These are phyloP conservation scores for Arion vulgaris DNA, from an alignment of 1,140 invertebrate genomes.

Conservation along the genomic window DNA sequence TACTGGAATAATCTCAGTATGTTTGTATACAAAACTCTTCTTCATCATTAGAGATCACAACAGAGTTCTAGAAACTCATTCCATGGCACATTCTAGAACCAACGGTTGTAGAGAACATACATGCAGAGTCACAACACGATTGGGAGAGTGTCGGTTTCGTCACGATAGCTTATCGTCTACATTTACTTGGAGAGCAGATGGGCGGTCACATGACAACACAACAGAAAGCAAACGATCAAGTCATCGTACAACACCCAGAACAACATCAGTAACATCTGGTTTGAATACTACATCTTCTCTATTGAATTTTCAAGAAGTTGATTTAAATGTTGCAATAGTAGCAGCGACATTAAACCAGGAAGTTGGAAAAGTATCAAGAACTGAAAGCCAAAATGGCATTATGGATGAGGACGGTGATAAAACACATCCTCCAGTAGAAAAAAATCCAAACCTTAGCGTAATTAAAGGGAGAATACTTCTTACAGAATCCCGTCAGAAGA, in stretches of 20 bases:
- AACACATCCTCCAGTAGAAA: not conserved
- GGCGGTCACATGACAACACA: too few relatives aligned
- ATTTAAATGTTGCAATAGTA: not conserved
- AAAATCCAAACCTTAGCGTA: not conserved
- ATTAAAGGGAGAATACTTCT: not conserved
- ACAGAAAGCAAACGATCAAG: not conserved
- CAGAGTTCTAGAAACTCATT: not conserved
- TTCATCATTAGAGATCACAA: constrained; percentile 26
- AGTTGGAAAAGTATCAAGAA: not conserved
- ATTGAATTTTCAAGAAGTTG: not conserved
- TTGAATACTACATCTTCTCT: not conserved
- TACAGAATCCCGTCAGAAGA: not conserved
- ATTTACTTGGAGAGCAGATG: not conserved
- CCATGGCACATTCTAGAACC: not conserved
- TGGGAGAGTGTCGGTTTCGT: constrained; percentile 24
- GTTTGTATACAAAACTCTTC: constrained; percentile 11
- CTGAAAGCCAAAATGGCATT: not conserved
- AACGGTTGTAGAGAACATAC: constrained; percentile 1
- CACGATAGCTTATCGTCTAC: not conserved
- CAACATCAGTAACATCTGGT: not conserved
- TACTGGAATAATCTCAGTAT: not conserved
- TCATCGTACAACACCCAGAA: not conserved
- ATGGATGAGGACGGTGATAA: not conserved
- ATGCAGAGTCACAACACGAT: not conserved
- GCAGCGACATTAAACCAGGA: not conserved